These are phyloP conservation scores for Drosophila kepulauana DNA, from an alignment of 1,140 invertebrate genomes.

Conservation along the genomic window DNA sequence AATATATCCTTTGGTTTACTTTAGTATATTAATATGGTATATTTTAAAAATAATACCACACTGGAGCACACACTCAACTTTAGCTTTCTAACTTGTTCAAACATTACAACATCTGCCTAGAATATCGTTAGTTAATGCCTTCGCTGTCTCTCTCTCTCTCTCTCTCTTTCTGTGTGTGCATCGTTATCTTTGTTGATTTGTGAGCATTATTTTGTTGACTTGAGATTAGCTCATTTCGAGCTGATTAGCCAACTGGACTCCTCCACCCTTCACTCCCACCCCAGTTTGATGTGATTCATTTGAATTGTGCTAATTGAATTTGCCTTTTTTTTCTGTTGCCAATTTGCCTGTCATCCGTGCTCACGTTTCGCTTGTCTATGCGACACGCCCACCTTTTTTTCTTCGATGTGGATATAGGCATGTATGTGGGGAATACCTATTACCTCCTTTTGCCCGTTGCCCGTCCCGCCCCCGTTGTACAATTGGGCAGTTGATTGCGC, in stretches of 20 bases:
- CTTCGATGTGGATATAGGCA: too few relatives aligned
- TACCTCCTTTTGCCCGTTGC: not conserved
- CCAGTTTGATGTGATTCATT: not conserved
- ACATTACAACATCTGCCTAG: too few relatives aligned
- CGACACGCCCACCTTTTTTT: slow-evolving; percentile 34
- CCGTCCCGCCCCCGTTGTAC: not conserved
- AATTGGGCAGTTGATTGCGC: slow-evolving; percentile 33
- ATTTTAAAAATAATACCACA: too few relatives aligned
- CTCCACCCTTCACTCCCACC: not conserved
- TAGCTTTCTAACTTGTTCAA: too few relatives aligned
- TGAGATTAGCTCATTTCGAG: not conserved
- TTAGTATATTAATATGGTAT: too few relatives aligned
- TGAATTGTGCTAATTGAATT: slow-evolving; percentile 71
- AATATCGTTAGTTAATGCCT: too few relatives aligned
- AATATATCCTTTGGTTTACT: too few relatives aligned
- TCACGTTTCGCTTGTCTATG: slow-evolving; percentile 61
- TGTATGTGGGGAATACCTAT: not conserved
- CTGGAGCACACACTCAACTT: too few relatives aligned
- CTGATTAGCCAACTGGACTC: not conserved
- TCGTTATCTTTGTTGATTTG: too few relatives aligned
- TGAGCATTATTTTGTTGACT: too few relatives aligned
- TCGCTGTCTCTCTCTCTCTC: too few relatives aligned
- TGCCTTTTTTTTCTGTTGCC: slow-evolving; percentile 28
- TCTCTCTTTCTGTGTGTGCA: too few relatives aligned
- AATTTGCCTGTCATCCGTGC: slow-evolving; percentile 63